phyloP scores from a whole-genome alignment of 2,113 vertebrate species.

The Corythornis madagascariensis region DNA sequence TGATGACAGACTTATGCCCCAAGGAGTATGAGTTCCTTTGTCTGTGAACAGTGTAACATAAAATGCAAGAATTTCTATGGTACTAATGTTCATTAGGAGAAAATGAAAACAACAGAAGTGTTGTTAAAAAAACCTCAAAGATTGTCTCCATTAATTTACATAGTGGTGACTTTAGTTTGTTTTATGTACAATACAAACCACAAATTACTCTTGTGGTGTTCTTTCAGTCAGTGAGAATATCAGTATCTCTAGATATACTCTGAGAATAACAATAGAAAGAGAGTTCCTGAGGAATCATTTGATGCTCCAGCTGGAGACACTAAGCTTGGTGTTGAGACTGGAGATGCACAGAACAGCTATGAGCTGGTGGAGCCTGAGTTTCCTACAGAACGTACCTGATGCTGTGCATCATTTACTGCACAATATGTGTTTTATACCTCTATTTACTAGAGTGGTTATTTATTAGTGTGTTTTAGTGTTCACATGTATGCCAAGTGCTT shows the following conservation, averaged over 20 bases:
- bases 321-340: neutral
- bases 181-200: neutral
- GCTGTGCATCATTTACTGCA: neutral
- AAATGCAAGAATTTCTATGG: neutral
- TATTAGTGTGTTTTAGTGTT: neutral
- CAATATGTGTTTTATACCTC: neutral
- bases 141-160: neutral
- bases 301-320: neutral
- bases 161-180: neutral
- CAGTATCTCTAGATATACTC: too few species aligned
- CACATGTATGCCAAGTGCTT: neutral
- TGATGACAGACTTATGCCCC: neutral
- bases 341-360: neutral
- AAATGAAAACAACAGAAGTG: neutral
- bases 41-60: neutral
- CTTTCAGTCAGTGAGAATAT: neutral
- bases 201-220: neutral
- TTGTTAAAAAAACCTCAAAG: neutral
- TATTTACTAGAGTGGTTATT: neutral
- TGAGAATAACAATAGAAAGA: neutral
- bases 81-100: neutral
- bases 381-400: neutral
- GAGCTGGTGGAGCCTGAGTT: neutral
- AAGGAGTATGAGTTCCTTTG: neutral
- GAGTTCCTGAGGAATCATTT: neutral